Evolutionary conservation across 2,888 invertebrate species (phyloP), one percentile per base, ranked within the genome.

Genomic region (Cheilosia vulpina): DNA sequence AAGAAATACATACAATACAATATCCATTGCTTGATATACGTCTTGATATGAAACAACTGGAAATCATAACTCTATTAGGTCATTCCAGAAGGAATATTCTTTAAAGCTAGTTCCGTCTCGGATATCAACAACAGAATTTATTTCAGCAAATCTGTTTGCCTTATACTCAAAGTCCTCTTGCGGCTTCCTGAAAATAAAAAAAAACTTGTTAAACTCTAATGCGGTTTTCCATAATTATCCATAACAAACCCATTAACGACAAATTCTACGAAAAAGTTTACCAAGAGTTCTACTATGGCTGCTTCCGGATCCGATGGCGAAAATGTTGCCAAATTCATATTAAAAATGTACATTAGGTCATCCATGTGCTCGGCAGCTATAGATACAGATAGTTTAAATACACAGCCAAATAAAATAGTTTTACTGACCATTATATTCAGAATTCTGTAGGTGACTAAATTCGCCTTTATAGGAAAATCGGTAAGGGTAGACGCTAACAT

Each of bases 341-440:
- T 88, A 57, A 93, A 93, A 5, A 94, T 85, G 88, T 94, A 94
- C 87, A 93, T 92, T 68, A 94, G 89, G 88, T 94, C 94, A 87
- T 94, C 93, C 87, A 93, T 91, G 87, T 93, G 93, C 1, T 92
- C 92, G 7, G 87, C 89, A 58, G 88, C 89, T 73, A 38, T 73
- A 38, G 13, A 38, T 38, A 38, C 11, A 34, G 11, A 38, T 13
- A 47, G 0, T 45, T 68, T 27, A 21, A 88, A 55, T 41, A 65
- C 21, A 41, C 24, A 21, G 4, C 24, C 13, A 38, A 31, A n/a
- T 5, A 31, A 34, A 17, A 31, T 31, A 55, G 19, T 21, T 57
- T 31, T 19, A 58, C 58, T 60, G 7, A 87, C 87, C 75, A 50
- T 65, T 62, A n/a, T 57, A 11, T 43, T 53, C 17, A 1, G 55